Evolutionary conservation across 2,113 vertebrate genomes (phyloP).

Genomic region (Neogobius melanostomus): DNA sequence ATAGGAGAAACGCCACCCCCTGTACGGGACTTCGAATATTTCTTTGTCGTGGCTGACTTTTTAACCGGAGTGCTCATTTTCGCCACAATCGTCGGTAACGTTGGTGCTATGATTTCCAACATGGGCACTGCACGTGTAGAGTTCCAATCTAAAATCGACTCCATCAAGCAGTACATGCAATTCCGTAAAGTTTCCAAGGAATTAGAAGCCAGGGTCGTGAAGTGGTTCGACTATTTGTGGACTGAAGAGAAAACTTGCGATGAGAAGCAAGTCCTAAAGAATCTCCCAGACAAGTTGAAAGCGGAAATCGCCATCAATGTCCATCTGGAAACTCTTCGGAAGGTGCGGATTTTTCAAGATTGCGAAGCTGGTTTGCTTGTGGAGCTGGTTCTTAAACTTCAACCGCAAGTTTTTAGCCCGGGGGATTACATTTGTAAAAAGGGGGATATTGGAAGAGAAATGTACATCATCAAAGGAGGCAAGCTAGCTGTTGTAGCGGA

Average conservation of each 20-base stretch:
- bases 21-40: constrained; percentile 65
- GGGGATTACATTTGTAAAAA: constrained; percentile 74
- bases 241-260: constrained; percentile 68
- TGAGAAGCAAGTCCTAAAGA: constrained; percentile 67
- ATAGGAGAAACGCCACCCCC: constrained; percentile 71
- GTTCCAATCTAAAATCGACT: constrained; percentile 72
- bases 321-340: constrained; percentile 64
- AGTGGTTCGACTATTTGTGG: constrained; percentile 75
- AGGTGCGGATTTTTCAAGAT: constrained; percentile 73
- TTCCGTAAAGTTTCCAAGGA: constrained; percentile 70
- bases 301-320: constrained; percentile 73
- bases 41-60: constrained; percentile 68
- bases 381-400: constrained; percentile 71
- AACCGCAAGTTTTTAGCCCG: constrained; percentile 72
- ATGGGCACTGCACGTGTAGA: constrained; percentile 64
- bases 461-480: constrained; percentile 74
- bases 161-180: constrained; percentile 72
- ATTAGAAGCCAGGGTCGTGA: constrained; percentile 63
- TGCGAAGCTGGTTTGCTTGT: constrained; percentile 70
- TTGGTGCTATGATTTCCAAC: constrained; percentile 74
- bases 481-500: constrained; percentile 71
- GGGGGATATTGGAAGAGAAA: constrained; percentile 72
- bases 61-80: constrained; percentile 72
- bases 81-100: constrained; percentile 71
- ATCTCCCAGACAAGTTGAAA: constrained; percentile 70